phyloP scores from a whole-genome alignment of 2,113 vertebrate genomes.

The Gobio gobio region DNA sequence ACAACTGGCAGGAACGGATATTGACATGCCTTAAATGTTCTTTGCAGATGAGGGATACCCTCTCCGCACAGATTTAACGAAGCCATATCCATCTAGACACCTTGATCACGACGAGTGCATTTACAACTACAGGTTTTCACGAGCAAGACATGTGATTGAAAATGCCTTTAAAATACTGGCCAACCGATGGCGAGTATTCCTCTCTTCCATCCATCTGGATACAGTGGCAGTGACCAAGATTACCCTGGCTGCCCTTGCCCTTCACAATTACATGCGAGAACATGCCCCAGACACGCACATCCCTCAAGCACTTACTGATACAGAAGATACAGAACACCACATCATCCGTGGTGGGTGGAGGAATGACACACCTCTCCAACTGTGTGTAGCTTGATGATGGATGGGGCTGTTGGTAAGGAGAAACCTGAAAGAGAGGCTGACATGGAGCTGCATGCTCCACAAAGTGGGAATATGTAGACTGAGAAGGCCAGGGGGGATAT shows the following conservation, averaged over 20 bases:
- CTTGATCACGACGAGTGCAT: conserved; percentile 21
- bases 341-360: too few species aligned
- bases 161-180: conserved; percentile 8
- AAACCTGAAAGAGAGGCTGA: too few species aligned
- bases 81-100: conserved; percentile 18
- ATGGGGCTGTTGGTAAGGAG: too few species aligned
- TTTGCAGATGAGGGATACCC: conserved; percentile 15
- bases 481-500: too few species aligned
- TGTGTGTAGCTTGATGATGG: too few species aligned
- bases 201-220: neutral
- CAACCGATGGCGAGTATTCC: neutral
- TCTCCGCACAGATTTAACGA: neutral
- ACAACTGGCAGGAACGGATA: conserved; percentile 15
- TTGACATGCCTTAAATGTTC: conserved; percentile 22
- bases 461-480: too few species aligned
- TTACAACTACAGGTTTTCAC: conserved; percentile 26
- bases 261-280: conserved; percentile 13
- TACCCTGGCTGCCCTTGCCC: neutral
- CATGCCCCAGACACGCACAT: neutral
- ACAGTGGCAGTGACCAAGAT: neutral
- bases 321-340: too few species aligned
- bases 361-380: too few species aligned
- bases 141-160: neutral
- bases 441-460: too few species aligned
- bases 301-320: too few species aligned